Conservation (phyloP, 1,140 invertebrate genomes). For the Palaemon carinicauda region DNA sequence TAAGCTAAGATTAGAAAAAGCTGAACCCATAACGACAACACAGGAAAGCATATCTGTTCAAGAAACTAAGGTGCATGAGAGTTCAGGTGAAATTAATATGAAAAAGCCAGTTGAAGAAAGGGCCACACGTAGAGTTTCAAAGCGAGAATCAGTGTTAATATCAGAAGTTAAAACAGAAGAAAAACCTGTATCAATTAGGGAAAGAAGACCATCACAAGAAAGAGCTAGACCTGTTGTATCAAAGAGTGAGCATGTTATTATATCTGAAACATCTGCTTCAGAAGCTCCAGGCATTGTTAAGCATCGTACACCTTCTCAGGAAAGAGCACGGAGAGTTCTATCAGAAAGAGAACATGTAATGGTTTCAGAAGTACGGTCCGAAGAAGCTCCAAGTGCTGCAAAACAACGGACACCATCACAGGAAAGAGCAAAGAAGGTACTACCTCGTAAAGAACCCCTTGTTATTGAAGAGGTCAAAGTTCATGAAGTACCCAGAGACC, state of each 20-base stretch:
- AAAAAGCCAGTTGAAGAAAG: slow-evolving; percentile 61
- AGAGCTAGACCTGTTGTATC: slow-evolving; percentile 67
- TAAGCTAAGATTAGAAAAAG: slow-evolving; percentile 65
- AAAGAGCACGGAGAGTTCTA: slow-evolving; percentile 35
- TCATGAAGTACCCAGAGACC: slow-evolving; percentile 34
- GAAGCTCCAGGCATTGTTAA: slow-evolving; percentile 27
- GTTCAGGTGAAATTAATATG: slow-evolving; percentile 64
- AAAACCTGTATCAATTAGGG: slow-evolving; percentile 65
- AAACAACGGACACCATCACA: slow-evolving; percentile 28
- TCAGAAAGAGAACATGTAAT: slow-evolving; percentile 65
- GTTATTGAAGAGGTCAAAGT: slow-evolving; percentile 40
- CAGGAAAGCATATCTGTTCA: slow-evolving; percentile 69
- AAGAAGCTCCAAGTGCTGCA: slow-evolving; percentile 62
- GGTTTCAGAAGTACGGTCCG: slow-evolving; percentile 67
- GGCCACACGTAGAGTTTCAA: slow-evolving; percentile 66
- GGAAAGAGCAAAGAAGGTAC: slow-evolving; percentile 22
- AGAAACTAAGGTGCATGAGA: slow-evolving; percentile 67
- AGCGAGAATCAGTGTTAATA: slow-evolving; percentile 67
- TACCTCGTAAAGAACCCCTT: slow-evolving; percentile 31
- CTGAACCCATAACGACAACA: slow-evolving; percentile 66
- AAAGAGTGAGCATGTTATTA: slow-evolving; percentile 62
- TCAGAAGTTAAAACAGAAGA: slow-evolving; percentile 68
- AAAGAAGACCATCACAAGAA: slow-evolving; percentile 63
- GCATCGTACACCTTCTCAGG: slow-evolving; percentile 24
- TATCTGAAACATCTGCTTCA: slow-evolving; percentile 28